phyloP scores from a whole-genome alignment of 2,888 invertebrate genomes.

The Erebia ligea region DNA sequence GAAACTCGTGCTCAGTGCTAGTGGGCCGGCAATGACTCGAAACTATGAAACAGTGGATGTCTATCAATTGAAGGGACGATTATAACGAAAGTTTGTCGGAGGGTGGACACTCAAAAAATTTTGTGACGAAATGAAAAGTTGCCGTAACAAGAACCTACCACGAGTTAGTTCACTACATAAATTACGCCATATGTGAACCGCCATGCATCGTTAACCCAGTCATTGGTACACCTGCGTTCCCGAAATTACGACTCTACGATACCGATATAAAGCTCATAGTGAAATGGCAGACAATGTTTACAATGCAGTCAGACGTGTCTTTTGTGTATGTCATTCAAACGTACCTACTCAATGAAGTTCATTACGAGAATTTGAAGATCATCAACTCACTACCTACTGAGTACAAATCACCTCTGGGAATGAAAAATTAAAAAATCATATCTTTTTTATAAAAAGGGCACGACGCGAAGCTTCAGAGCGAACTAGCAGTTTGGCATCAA shows the following conservation, averaged over 20 bases:
- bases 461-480: too few relatives aligned
- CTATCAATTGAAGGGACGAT: background rate
- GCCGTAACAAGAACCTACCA: constrained; percentile 5
- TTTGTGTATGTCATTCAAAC: constrained; percentile 34
- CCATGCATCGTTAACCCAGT: constrained; percentile 25
- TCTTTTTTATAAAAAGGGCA: too few relatives aligned
- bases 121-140: background rate
- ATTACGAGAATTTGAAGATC: constrained; percentile 8
- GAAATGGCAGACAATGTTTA: background rate
- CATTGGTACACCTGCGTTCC: constrained; percentile 8
- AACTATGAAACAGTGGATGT: background rate
- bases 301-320: constrained; percentile 8
- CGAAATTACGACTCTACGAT: background rate
- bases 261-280: background rate
- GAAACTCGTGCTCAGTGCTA: too few relatives aligned
- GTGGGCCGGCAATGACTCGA: background rate
- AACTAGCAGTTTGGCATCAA: too few relatives aligned
- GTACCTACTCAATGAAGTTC: constrained; percentile 10
- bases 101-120: background rate
- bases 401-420: too few relatives aligned
- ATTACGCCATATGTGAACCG: constrained; percentile 35
- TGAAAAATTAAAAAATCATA: too few relatives aligned
- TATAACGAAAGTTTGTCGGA: background rate
- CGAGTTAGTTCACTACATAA: constrained; percentile 16
- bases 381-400: too few relatives aligned